Evolutionary conservation across 2,888 invertebrate genomes (phyloP).

Genomic region (Leptinotarsa peninsularis): DNA sequence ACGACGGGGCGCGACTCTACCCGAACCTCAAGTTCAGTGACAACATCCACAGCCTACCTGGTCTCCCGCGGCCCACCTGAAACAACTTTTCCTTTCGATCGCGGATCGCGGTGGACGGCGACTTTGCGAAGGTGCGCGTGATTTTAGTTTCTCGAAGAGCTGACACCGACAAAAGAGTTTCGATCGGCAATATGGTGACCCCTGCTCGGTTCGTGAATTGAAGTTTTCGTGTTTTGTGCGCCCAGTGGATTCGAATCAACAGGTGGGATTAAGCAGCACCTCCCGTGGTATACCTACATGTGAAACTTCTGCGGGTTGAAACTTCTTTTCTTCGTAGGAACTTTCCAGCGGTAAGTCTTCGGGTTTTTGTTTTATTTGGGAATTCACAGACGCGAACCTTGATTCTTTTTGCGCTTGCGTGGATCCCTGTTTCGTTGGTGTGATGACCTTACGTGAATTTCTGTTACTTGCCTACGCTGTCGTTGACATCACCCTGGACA

Average conservation of each 20-base stretch:
- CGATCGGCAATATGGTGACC: slow-evolving; percentile 16
- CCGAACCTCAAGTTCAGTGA: slow-evolving; percentile 41
- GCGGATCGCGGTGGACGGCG: slow-evolving; percentile 34
- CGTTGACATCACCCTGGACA: slow-evolving; percentile 13
- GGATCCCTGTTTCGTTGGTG: background rate
- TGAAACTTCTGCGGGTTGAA: background rate
- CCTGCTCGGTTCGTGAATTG: background rate
- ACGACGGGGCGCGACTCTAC: slow-evolving; percentile 34
- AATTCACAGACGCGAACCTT: slow-evolving; percentile 6
- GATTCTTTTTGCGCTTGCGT: slow-evolving; percentile 16
- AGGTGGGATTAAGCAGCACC: background rate
- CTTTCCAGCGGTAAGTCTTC: background rate
- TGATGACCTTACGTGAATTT: slow-evolving; percentile 21
- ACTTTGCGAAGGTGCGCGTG: slow-evolving; percentile 37
- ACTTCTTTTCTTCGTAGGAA: background rate
- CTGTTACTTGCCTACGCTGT: slow-evolving; percentile 16
- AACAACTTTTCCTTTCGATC: slow-evolving; percentile 40
- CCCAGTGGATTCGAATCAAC: background rate
- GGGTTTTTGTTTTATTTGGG: background rate
- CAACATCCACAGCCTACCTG: slow-evolving; percentile 37
- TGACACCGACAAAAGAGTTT: slow-evolving; percentile 12
- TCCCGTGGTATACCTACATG: background rate
- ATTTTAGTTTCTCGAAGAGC: slow-evolving; percentile 16
- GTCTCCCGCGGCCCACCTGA: slow-evolving; percentile 38
- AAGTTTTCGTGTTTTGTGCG: background rate